Evolutionary conservation across 2,797 vertebrate genomes (phyloP).

Genomic region (Dryobates pubescens): DNA sequence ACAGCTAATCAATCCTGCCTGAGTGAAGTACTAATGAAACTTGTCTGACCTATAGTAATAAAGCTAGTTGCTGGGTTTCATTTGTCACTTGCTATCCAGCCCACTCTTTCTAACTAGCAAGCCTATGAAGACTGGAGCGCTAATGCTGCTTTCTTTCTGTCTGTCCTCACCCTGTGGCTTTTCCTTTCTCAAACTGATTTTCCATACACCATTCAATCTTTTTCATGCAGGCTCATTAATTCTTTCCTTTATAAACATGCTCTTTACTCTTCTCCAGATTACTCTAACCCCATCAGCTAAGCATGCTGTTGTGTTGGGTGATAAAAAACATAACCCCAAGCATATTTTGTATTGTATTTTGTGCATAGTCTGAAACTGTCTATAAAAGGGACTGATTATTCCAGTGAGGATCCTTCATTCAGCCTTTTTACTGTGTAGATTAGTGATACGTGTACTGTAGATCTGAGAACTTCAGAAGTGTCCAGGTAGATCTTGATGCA

Average conservation of each 20-base stretch:
- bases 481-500: too few relatives aligned
- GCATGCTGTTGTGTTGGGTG: accelerated
- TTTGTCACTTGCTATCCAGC: neutral
- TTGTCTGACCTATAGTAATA: neutral
- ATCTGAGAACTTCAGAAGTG: too few relatives aligned
- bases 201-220: accelerated
- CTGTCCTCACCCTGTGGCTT: neutral
- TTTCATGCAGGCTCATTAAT: neutral
- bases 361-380: too few relatives aligned
- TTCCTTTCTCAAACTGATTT: neutral
- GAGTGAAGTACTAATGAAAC: neutral
- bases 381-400: too few relatives aligned
- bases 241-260: neutral
- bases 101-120: neutral
- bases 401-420: too few relatives aligned
- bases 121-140: accelerated
- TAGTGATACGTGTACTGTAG: too few relatives aligned
- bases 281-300: neutral
- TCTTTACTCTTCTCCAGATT: neutral
- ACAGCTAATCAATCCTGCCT: neutral
- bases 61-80: neutral
- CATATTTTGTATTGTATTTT: too few relatives aligned
- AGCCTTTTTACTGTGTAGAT: too few relatives aligned
- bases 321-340: neutral
- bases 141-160: neutral